These are phyloP conservation scores for Isoperla grammatica DNA, from an alignment of 2,888 invertebrate genomes.

Conservation along the genomic window DNA sequence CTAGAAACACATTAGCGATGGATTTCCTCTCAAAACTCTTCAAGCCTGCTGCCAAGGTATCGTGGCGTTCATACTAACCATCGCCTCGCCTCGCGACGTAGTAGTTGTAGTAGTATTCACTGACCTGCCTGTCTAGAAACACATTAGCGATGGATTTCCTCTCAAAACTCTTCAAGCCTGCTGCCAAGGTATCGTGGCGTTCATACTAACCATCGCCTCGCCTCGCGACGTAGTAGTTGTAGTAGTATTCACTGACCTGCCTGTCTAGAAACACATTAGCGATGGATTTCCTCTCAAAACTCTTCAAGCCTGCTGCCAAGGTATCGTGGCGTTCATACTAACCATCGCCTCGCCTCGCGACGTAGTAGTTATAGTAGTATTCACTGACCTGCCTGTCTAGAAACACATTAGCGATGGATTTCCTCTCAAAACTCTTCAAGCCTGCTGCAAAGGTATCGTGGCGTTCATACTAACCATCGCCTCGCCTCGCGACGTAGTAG, in stretches of 20 bases:
- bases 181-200: constrained; percentile 7
- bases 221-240: too few species aligned
- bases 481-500: neutral
- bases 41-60: constrained; percentile 5
- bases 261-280: too few species aligned
- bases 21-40: constrained; percentile 25
- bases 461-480: too few species aligned
- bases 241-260: too few species aligned
- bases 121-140: too few species aligned
- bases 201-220: neutral
- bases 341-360: neutral
- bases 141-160: constrained; percentile 23
- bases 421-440: constrained; percentile 21
- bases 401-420: constrained; percentile 19
- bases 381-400: too few species aligned
- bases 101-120: too few species aligned
- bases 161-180: constrained; percentile 16
- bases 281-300: constrained; percentile 26
- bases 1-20: constrained; percentile 5
- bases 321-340: neutral
- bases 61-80: too few species aligned
- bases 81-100: neutral
- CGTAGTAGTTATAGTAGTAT: too few species aligned
- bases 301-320: constrained; percentile 9
- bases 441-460: constrained; percentile 6